A percentile compares a stretch with the other conserved stretches of the same genome.
These are phyloP conservation scores for Perccottus glenii DNA, from an alignment of 2,113 vertebrate species.

Conservation along the genomic window DNA sequence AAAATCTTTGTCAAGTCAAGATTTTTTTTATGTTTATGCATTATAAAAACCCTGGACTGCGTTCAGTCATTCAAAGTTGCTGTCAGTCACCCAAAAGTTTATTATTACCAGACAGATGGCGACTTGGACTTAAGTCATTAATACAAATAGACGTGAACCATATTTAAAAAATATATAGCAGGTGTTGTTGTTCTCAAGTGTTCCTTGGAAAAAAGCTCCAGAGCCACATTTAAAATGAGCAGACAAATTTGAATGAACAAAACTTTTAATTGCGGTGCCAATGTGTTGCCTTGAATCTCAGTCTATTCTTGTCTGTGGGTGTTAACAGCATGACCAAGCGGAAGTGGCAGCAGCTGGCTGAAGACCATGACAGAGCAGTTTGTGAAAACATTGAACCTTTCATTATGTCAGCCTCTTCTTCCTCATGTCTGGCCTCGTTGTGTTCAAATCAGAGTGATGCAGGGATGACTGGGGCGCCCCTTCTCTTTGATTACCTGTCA, in stretches of 20 bases:
- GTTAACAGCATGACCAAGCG: constrained; percentile 30
- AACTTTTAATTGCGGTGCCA: background rate
- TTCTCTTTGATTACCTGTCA: constrained; percentile 71
- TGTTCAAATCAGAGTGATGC: constrained; percentile 55
- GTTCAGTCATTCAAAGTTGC: too few species aligned
- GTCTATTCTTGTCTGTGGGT: constrained; percentile 17
- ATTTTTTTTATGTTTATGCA: too few species aligned
- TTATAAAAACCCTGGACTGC: too few species aligned
- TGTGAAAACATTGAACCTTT: constrained; percentile 34
- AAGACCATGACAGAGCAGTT: constrained; percentile 24
- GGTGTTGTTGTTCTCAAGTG: too few species aligned
- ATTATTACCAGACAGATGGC: too few species aligned
- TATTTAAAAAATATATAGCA: too few species aligned
- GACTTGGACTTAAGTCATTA: too few species aligned
- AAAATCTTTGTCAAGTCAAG: too few species aligned
- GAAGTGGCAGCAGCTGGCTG: constrained; percentile 5
- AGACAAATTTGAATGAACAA: background rate
- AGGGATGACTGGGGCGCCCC: constrained; percentile 48
- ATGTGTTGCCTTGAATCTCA: background rate
- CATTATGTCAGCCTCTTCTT: constrained; percentile 51
- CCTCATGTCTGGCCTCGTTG: constrained; percentile 52
- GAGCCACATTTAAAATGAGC: background rate
- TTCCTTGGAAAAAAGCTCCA: too few species aligned
- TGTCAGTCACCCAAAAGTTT: too few species aligned
- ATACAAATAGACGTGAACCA: too few species aligned